Evolutionary conservation across 2,113 vertebrate genomes (phyloP), one percentile per base, ranked within the genome.

Genomic region (Malaclemys terrapin): DNA sequence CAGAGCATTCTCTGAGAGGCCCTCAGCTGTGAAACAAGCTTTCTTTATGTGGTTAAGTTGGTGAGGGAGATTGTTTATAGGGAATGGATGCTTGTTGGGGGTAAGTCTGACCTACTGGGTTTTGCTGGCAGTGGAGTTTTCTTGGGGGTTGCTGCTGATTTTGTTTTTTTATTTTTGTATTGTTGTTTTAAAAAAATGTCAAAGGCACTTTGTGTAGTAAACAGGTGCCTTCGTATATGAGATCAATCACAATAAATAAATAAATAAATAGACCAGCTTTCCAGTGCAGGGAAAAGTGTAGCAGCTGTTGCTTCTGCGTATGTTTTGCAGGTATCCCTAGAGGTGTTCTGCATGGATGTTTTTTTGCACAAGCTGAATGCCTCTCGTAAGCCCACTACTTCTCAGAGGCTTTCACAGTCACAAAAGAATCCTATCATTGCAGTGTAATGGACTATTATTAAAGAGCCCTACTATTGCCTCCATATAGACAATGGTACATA

Each of bases 281-380:
- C 5, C 27, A 52, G 45, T 84, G 0, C 0, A 87, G 38, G 29
- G 38, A 38, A 78, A 13, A 54, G 14, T 5, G 0, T 42, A 82
- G 62, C 57, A 81, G 52, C 27, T 52, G 16, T 50, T 52, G 69
- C 27, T 82, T 72, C 86, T 59, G 27, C 1, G 3, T 7, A 49
- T 0, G 0, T 13, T 29, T 52, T 31, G 8, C 1, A 0, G 1
- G 0, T 3, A 29, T 35, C n/a, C 78, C 79, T 49, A 56, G 35
- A 29, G 38, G 65, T 35, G 49, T 0, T 0, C 38, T 20, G 56
- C 25, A 14, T 72, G 19, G 69, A 42, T 72, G 35, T 42, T 42
- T 72, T 72, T 72, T 38, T 72, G 7, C 17, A 38, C 69, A 72
- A n/a, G n/a, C n/a, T 72, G n/a, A 72, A 69, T n/a, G 31, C 16